phyloP scores from a whole-genome alignment of 2,113 vertebrate genomes.

The Heterotis niloticus region DNA sequence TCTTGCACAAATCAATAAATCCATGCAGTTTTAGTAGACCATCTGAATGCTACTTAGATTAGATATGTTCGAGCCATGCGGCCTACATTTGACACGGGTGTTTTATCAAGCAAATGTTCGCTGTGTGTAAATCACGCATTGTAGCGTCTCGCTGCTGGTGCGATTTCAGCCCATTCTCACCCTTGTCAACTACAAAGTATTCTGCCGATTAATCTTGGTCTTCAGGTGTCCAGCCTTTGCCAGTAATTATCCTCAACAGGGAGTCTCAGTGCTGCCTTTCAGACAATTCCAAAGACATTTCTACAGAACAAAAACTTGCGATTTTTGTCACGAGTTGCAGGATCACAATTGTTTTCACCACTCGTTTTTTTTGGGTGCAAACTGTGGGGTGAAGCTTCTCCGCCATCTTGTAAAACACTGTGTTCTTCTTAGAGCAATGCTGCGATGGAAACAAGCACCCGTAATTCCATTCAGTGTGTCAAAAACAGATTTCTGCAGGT shows the following conservation, averaged over 20 bases:
- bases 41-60: not conserved
- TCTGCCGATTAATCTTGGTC: not conserved
- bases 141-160: not conserved
- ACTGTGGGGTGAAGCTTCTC: not conserved
- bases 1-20: not conserved
- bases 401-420: constrained; percentile 4
- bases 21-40: not conserved
- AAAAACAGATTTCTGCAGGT: not conserved
- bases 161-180: not conserved
- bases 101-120: not conserved
- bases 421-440: not conserved
- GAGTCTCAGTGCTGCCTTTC: not conserved
- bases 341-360: not conserved
- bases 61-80: not conserved
- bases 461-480: not conserved
- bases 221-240: constrained; percentile 1
- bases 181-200: constrained; percentile 2
- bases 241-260: constrained; percentile 10
- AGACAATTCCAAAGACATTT: constrained; percentile 12
- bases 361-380: not conserved
- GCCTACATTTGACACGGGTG: not conserved
- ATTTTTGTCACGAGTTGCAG: not conserved
- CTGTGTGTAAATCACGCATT: constrained; percentile 17
- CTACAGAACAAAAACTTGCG: not conserved
- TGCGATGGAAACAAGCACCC: not conserved